These are phyloP conservation scores for Atrina japonica DNA, from an alignment of 2,888 invertebrate genomes.

Conservation along the genomic window DNA sequence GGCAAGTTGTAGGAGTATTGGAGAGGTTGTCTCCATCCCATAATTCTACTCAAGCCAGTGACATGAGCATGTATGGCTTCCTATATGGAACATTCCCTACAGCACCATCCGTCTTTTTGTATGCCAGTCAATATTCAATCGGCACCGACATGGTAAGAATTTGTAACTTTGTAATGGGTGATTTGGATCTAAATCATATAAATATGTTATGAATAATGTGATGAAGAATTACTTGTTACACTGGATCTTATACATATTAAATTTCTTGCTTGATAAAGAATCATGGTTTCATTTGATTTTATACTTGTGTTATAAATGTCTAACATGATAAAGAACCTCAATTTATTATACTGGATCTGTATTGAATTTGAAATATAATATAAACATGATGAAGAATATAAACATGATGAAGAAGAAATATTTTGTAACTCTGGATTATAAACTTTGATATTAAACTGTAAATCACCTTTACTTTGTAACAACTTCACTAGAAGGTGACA, in stretches of 20 bases:
- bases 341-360: too few species aligned
- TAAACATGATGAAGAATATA: too few species aligned
- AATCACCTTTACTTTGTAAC: too few species aligned
- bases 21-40: slow-evolving; percentile 82
- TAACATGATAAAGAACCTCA: too few species aligned
- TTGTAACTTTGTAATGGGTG: background rate
- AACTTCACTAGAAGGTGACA: too few species aligned
- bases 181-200: background rate
- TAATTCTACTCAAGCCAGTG: slow-evolving; percentile 87
- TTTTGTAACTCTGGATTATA: too few species aligned
- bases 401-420: too few species aligned
- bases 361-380: too few species aligned
- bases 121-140: slow-evolving; percentile 92
- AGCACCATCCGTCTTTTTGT: slow-evolving; percentile 97
- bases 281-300: too few species aligned
- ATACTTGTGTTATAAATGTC: too few species aligned
- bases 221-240: background rate
- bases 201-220: background rate
- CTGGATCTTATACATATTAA: too few species aligned
- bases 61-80: slow-evolving; percentile 95
- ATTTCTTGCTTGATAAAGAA: background rate
- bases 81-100: slow-evolving; percentile 97
- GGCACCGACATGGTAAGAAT: slow-evolving; percentile 90
- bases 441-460: too few species aligned
- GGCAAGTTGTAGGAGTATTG: slow-evolving; percentile 90